These are phyloP conservation scores for Eidolon helvum DNA, from an alignment of 2,113 vertebrate genomes.

Conservation along the genomic window DNA sequence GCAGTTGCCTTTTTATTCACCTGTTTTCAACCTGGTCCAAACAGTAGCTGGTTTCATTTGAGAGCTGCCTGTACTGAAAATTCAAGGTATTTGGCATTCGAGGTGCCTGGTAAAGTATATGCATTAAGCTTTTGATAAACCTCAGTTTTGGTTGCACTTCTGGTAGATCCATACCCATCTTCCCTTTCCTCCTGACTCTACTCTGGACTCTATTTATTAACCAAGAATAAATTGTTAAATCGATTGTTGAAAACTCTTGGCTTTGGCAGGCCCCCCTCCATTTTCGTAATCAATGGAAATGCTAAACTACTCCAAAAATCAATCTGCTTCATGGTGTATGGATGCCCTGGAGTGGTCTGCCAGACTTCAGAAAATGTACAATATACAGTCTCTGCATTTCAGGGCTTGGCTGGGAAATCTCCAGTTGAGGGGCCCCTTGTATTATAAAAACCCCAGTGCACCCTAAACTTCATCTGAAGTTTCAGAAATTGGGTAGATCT, in stretches of 20 bases:
- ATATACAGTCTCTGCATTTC: neutral
- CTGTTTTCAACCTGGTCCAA: slow-evolving; percentile 45
- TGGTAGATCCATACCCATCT: neutral
- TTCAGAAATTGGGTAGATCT: neutral
- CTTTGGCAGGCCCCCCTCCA: neutral
- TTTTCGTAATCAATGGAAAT: slow-evolving; percentile 64
- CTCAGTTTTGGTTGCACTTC: neutral
- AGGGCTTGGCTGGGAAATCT: neutral
- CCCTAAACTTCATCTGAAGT: neutral
- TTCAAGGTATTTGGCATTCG: neutral
- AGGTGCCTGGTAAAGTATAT: neutral
- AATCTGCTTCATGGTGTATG: slow-evolving; percentile 15
- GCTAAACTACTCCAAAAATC: slow-evolving; percentile 53
- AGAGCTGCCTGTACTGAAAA: neutral
- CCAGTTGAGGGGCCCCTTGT: neutral
- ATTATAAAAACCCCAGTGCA: neutral
- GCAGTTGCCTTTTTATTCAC: neutral
- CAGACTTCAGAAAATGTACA: neutral
- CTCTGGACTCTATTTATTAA: slow-evolving; percentile 37
- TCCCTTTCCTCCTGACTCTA: neutral
- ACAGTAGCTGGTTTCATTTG: slow-evolving; percentile 1
- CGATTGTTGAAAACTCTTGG: slow-evolving; percentile 4
- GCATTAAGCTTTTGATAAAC: neutral
- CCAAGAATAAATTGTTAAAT: slow-evolving; percentile 47
- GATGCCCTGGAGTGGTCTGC: neutral